A percentile compares a stretch with the other conserved stretches of the same genome.
These are phyloP conservation scores for Phyllotreta striolata DNA, from an alignment of 2,888 invertebrate genomes.

Conservation along the genomic window DNA sequence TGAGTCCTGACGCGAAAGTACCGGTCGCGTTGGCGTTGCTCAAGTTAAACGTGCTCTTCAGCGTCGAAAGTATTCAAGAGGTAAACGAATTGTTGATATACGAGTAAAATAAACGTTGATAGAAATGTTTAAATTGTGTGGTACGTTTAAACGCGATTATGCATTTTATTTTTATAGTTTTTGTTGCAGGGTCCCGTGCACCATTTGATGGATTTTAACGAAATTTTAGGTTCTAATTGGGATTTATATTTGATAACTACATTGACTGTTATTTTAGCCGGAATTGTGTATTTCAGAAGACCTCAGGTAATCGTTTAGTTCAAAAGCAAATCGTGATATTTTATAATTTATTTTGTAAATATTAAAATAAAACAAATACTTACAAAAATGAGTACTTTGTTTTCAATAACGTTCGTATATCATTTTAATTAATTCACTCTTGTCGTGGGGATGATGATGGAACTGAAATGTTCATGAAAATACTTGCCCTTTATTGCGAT, in stretches of 20 bases:
- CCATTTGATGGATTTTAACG: slow-evolving; percentile 72
- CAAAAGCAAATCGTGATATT: slow-evolving; percentile 30
- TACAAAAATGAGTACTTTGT: slow-evolving; percentile 21
- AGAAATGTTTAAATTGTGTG: no score
- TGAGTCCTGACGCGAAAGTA: slow-evolving; percentile 90
- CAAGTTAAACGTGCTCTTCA: slow-evolving; percentile 80
- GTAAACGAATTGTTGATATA: slow-evolving; percentile 60
- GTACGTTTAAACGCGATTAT: no score
- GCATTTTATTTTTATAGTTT: slow-evolving; percentile 36
- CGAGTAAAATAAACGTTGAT: slow-evolving; percentile 1
- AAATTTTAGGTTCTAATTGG: slow-evolving; percentile 86
- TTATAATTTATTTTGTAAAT: slow-evolving; percentile 41
- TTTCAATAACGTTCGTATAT: no score
- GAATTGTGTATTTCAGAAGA: slow-evolving; percentile 81
- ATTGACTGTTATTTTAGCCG: slow-evolving; percentile 81
- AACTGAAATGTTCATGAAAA: no score
- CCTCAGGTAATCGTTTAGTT: slow-evolving; percentile 58
- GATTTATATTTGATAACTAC: slow-evolving; percentile 90
- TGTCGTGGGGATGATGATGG: no score
- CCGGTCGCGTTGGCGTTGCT: slow-evolving; percentile 92
- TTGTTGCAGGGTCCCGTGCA: slow-evolving; percentile 69
- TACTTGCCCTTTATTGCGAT: no score
- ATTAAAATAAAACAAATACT: slow-evolving; percentile 31
- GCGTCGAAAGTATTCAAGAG: slow-evolving; percentile 76
- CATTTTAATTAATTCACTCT: no score